A percentile compares a stretch with the other conserved stretches of the same genome.
These are phyloP conservation scores for Helicoverpa assulta DNA, from an alignment of 2,888 invertebrate genomes.

Conservation along the genomic window DNA sequence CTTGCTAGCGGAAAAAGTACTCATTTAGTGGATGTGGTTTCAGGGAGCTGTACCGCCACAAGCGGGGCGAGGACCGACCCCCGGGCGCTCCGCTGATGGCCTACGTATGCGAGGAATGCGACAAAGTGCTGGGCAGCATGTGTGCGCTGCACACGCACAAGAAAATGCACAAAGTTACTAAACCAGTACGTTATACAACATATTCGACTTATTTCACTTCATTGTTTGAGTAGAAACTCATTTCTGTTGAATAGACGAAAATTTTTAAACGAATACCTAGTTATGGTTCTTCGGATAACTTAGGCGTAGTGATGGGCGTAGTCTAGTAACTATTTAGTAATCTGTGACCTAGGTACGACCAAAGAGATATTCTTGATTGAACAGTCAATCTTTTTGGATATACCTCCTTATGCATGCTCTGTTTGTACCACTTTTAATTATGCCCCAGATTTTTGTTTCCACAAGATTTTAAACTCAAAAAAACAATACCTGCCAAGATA, in stretches of 20 bases:
- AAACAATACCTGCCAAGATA: not conserved
- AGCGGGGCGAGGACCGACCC: conserved; percentile 85
- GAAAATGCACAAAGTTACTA: conserved; percentile 89
- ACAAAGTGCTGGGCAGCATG: conserved; percentile 89
- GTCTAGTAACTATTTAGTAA: no score
- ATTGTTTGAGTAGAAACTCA: not conserved
- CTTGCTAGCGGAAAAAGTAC: not conserved
- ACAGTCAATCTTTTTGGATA: not conserved
- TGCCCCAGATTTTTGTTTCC: no score
- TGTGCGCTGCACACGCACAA: conserved; percentile 89
- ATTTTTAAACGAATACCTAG: not conserved
- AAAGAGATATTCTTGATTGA: no score
- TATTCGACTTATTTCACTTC: conserved; percentile 19
- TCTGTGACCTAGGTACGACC: no score
- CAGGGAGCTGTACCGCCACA: conserved; percentile 85
- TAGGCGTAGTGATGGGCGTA: no score
- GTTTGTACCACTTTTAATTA: no score
- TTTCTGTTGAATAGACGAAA: conserved; percentile 1
- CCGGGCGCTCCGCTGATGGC: conserved; percentile 83
- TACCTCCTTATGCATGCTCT: not conserved
- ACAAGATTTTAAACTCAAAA: no score
- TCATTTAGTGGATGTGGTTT: conserved; percentile 1
- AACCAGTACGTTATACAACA: conserved; percentile 82
- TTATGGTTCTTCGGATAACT: no score
- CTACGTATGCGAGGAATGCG: conserved; percentile 90